Conservation (phyloP, 2,797 vertebrate genomes). For the Eulemur rubriventer region DNA sequence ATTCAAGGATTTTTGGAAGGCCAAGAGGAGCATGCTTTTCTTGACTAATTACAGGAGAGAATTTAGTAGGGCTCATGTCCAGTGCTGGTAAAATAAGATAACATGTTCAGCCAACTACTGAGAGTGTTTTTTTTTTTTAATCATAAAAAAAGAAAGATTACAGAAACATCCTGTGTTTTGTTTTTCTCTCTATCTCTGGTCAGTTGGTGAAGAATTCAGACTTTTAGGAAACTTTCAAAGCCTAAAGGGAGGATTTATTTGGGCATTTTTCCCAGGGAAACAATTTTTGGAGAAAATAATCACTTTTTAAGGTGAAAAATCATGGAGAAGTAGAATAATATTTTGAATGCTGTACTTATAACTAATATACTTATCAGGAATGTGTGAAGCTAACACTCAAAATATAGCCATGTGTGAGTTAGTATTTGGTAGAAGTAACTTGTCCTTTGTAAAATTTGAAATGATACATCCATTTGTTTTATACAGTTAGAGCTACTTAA, state of each 20-base stretch:
- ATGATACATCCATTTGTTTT: not conserved
- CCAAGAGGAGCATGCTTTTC: not conserved
- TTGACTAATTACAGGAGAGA: not conserved
- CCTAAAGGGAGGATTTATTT: not conserved
- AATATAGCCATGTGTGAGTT: not conserved
- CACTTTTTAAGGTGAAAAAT: not conserved
- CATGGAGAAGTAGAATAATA: not conserved
- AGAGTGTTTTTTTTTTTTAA: not conserved
- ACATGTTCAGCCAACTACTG: not conserved
- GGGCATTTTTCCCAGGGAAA: not conserved
- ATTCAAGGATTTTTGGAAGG: not conserved
- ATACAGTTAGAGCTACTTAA: not conserved
- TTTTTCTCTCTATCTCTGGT: not conserved
- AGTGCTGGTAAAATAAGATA: not conserved
- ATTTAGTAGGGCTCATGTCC: not conserved
- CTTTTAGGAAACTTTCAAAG: not conserved
- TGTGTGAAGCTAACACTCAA: not conserved
- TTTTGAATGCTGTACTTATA: not conserved
- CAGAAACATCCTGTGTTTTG: not conserved
- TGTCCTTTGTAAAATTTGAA: not conserved
- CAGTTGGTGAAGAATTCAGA: not conserved
- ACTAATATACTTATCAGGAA: conserved; percentile 8
- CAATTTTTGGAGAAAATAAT: not conserved
- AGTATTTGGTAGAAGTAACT: not conserved
- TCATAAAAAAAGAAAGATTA: not conserved